phyloP scores from a whole-genome alignment of 2,888 invertebrate species.

The Andrena minutula region DNA sequence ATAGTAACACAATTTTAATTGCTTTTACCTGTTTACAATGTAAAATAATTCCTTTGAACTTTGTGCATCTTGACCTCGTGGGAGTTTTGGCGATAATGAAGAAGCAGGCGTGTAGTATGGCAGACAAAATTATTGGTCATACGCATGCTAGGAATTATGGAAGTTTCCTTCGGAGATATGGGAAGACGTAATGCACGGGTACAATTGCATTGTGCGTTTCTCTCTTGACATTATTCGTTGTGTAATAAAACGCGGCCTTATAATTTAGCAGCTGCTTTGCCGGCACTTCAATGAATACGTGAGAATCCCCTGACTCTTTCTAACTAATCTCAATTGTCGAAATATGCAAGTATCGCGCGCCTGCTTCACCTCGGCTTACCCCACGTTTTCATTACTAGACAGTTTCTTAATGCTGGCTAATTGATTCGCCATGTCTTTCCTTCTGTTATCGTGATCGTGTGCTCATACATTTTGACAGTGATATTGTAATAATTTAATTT shows the following conservation, averaged over 20 bases:
- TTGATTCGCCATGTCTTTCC: not conserved
- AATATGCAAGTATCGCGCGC: constrained; percentile 14
- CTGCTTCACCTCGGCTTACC: not conserved
- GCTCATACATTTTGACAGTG: no score
- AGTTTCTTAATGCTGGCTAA: not conserved
- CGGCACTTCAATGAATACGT: constrained; percentile 31
- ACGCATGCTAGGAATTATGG: not conserved
- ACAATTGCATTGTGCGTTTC: constrained; percentile 42
- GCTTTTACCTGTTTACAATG: no score
- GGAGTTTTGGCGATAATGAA: not conserved
- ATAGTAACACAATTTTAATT: no score
- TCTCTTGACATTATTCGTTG: constrained; percentile 30
- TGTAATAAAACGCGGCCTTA: constrained; percentile 17
- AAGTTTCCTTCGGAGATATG: constrained; percentile 20
- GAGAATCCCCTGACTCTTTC: constrained; percentile 35
- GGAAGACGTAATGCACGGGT: constrained; percentile 27
- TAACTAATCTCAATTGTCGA: constrained; percentile 38
- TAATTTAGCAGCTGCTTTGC: constrained; percentile 31
- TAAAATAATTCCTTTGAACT: no score
- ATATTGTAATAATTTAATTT: no score
- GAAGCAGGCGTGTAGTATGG: not conserved
- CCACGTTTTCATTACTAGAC: constrained; percentile 14
- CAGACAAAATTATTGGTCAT: constrained; percentile 28
- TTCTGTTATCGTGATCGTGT: no score
- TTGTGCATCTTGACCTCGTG: no score